Percentiles rank a stretch among this genome's conserved stretches.
Conservation (phyloP, 2,888 invertebrate species). For the Patella depressa region DNA sequence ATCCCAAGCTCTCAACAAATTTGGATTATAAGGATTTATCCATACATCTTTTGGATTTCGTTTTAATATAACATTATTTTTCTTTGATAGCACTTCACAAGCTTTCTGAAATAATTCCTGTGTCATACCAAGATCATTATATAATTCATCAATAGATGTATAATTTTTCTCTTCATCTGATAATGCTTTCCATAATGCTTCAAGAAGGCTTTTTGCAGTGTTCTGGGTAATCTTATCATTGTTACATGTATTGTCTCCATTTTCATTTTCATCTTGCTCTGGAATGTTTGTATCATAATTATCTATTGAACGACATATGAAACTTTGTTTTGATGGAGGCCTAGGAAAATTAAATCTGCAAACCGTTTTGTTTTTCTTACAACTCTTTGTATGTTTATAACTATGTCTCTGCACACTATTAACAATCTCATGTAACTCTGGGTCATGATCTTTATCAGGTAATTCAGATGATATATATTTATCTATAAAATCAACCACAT, state of each 20-base stretch:
- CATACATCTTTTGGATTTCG: background rate
- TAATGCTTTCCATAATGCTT: conserved; percentile 11
- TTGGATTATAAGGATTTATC: conserved; percentile 23
- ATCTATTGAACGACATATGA: conserved; percentile 10
- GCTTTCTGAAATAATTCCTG: conserved; percentile 14
- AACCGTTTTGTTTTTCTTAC: conserved; percentile 29
- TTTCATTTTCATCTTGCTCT: background rate
- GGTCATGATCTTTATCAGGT: conserved; percentile 23
- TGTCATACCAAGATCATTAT: background rate
- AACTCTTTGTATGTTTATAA: conserved; percentile 33
- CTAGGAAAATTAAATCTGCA: conserved; percentile 42
- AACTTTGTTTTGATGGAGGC: conserved; percentile 24
- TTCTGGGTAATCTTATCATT: background rate
- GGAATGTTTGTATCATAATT: conserved; percentile 1
- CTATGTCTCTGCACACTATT: conserved; percentile 33
- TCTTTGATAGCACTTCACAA: background rate
- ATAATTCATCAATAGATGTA: conserved; percentile 9
- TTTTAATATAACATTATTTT: conserved; percentile 1
- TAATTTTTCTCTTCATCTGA: conserved; percentile 2
- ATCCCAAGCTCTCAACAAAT: conserved; percentile 27
- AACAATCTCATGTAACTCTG: conserved; percentile 38
- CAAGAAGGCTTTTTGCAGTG: background rate
- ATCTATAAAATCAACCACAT: conserved; percentile 32
- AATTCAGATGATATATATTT: conserved; percentile 36
- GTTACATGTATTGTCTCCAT: background rate